Evolutionary conservation across 2,113 vertebrate species (phyloP).

Genomic region (Carassius gibelio): DNA sequence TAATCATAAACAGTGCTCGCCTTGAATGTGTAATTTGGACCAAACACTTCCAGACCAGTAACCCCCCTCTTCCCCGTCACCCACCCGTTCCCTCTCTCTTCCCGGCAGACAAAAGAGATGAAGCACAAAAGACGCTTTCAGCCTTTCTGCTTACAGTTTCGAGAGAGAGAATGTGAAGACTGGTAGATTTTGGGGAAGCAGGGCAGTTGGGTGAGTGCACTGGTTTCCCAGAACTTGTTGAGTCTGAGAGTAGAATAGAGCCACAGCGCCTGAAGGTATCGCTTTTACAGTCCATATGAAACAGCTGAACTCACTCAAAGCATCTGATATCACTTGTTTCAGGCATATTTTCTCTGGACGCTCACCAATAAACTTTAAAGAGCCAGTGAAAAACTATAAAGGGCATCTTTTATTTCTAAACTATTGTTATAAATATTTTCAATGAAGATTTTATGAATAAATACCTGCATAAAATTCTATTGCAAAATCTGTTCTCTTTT

Average conservation of each 20-base stretch:
- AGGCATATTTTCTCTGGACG: background rate
- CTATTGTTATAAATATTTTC: background rate
- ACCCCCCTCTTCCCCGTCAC: constrained; percentile 14
- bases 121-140: constrained; percentile 56
- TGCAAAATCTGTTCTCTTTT: too few species aligned
- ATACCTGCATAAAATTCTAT: background rate
- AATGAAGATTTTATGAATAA: background rate
- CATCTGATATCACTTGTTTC: background rate
- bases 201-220: background rate
- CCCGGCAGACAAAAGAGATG: constrained; percentile 37
- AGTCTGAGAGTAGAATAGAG: constrained; percentile 21
- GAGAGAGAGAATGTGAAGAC: constrained; percentile 43
- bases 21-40: constrained; percentile 60
- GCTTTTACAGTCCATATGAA: background rate
- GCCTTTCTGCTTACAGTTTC: constrained; percentile 45
- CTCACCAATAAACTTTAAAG: background rate
- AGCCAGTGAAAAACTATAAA: background rate
- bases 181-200: constrained; percentile 6
- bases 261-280: background rate
- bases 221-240: constrained; percentile 19
- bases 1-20: constrained; percentile 61
- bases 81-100: constrained; percentile 8
- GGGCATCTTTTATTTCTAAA: background rate
- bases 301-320: background rate
- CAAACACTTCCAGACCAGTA: constrained; percentile 47